Evolutionary conservation across 2,113 vertebrate genomes (phyloP), one percentile per base, ranked within the genome.

Genomic region (Amblyopsis rosae): DNA sequence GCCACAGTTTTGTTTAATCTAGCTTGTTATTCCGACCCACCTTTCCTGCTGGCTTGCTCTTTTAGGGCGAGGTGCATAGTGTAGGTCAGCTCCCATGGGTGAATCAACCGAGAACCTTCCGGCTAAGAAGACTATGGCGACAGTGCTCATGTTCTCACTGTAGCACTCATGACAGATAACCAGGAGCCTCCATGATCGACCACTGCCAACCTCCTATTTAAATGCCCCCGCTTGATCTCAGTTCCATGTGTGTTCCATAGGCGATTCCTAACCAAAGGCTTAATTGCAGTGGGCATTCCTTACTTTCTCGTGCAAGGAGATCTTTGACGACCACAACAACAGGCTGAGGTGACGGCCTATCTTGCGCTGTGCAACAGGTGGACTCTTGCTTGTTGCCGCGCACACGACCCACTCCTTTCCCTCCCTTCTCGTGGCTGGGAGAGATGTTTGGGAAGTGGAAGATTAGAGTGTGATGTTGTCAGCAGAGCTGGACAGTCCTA

Each of bases 401-500:
- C 62, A 45, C 72, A 59, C 90, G 92, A 91, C 90, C 92, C 88
- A 90, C 82, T 92, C 91, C 66, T 69, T 70, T 70, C 75, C 65
- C 78, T 80, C 65, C 41, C 71, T 26, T 13, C 33, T 66, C 86
- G 89, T 73, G 81, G 90, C 86, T 89, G 72, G 17, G 58, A 83
- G 69, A 56, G 72, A 5, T 82, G 75, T 83, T 91, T 81, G 75
- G 87, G 75, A 86, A 87, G 84, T 87, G 79, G 53, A 77, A 87
- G 90, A 92, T 91, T 90, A 89, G 71, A 75, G 77, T 69, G 78
- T 77, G 77, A 75, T 75, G 79, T 71, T 73, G 79, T 67, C 69
- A 80, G 77, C 70, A 16, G 50, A 59, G 55, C 55, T 62, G 9
- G 13, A 69, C 64, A 71, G 72, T 82, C 59, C 61, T 73, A 76